phyloP scores from a whole-genome alignment of 1,140 invertebrate genomes.

The Hylaeus anthracinus region DNA sequence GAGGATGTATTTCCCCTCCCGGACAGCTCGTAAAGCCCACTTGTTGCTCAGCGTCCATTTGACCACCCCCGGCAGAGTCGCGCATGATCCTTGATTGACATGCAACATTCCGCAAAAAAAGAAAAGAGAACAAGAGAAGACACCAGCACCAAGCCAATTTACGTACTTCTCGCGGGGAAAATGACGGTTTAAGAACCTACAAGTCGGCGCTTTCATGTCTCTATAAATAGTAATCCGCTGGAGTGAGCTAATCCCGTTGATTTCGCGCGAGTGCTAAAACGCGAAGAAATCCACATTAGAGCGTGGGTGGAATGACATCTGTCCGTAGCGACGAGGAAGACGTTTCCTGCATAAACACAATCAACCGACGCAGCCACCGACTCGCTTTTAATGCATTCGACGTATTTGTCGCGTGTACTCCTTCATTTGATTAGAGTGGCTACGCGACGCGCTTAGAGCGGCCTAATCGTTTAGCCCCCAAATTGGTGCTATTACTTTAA shows the following conservation, averaged over 20 bases:
- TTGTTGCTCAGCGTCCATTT: not conserved
- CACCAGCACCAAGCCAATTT: conserved; percentile 1
- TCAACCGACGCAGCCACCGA: not conserved
- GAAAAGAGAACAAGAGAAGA: too few species aligned
- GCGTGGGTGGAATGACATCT: conserved; percentile 56
- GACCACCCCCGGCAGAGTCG: conserved; percentile 2
- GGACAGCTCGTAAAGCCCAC: conserved; percentile 25
- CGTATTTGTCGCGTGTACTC: conserved; percentile 34
- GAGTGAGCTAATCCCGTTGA: conserved; percentile 58
- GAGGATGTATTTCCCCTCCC: conserved; percentile 13
- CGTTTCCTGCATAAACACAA: conserved; percentile 2
- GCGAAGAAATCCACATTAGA: conserved; percentile 46
- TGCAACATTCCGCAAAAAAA: conserved; percentile 24
- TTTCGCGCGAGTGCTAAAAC: conserved; percentile 38
- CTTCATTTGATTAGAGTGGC: conserved; percentile 43
- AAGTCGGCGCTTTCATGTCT: conserved; percentile 39
- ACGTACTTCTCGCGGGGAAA: conserved; percentile 12
- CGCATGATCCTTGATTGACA: conserved; percentile 19
- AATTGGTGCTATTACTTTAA: too few species aligned
- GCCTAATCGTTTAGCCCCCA: too few species aligned
- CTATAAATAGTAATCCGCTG: conserved; percentile 55
- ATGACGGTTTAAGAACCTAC: not conserved
- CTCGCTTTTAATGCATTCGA: conserved; percentile 19
- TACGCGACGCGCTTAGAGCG: conserved; percentile 6
- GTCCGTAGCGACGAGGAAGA: not conserved